Evolutionary conservation across 2,113 vertebrate genomes (phyloP).

Genomic region (Scalopus aquaticus): DNA sequence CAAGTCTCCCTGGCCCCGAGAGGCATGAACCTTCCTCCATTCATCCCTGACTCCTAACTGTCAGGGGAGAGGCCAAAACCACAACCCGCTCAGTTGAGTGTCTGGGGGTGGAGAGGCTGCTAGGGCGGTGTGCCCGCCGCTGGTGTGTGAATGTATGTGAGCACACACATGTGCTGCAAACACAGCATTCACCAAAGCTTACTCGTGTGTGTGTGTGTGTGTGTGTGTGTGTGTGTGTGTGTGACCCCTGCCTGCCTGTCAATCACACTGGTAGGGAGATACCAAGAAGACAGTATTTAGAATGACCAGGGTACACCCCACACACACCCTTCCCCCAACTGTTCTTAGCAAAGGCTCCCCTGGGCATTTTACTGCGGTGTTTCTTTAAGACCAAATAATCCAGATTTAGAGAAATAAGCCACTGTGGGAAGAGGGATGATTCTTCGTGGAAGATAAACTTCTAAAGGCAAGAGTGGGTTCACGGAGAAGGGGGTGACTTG

Average conservation of each 20-base stretch:
- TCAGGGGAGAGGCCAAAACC: background rate
- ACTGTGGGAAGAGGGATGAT: background rate
- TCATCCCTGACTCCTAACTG: background rate
- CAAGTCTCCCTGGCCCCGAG: background rate
- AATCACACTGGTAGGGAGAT: background rate
- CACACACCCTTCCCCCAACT: background rate
- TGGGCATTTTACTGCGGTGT: background rate
- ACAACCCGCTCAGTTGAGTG: background rate
- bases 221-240: background rate
- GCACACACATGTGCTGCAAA: background rate
- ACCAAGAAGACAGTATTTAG: background rate
- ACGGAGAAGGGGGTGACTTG: background rate
- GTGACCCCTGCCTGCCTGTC: background rate
- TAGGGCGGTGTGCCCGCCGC: background rate
- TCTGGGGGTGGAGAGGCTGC: background rate
- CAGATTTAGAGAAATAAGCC: background rate
- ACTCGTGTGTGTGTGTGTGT: background rate
- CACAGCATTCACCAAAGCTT: background rate
- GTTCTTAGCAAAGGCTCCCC: slow-evolving; percentile 19
- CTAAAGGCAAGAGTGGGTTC: background rate
- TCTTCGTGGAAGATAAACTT: slow-evolving; percentile 2
- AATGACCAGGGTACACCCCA: background rate
- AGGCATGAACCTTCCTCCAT: background rate
- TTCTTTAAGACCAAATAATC: slow-evolving; percentile 7
- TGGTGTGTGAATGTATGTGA: background rate